Conservation (phyloP, 2,888 invertebrate genomes). For the Stenurella melanura region DNA sequence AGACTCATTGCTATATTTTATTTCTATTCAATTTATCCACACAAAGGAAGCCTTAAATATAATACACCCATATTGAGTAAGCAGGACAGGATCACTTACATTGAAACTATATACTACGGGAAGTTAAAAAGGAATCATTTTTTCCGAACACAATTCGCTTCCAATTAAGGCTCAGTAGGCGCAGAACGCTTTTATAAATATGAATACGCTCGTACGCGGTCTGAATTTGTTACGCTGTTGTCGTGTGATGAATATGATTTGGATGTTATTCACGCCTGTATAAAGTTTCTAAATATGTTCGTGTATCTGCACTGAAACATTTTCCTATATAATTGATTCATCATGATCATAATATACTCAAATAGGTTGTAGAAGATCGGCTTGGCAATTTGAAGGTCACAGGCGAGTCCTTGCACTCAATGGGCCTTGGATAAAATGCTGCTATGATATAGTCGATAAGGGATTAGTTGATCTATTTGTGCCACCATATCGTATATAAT, state of each 20-base stretch:
- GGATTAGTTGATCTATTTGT: no score
- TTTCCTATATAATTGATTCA: neutral
- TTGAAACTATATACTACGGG: slow-evolving; percentile 29
- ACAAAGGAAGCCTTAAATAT: slow-evolving; percentile 30
- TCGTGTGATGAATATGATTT: slow-evolving; percentile 5
- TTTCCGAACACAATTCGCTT: slow-evolving; percentile 28
- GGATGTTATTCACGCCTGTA: neutral
- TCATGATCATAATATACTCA: no score
- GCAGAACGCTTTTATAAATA: slow-evolving; percentile 21
- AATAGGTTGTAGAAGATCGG: neutral
- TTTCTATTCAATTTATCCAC: slow-evolving; percentile 33
- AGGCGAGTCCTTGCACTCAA: no score
- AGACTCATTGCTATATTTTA: slow-evolving; percentile 26
- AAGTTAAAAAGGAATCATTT: slow-evolving; percentile 19
- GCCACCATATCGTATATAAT: no score
- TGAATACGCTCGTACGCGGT: slow-evolving; percentile 9
- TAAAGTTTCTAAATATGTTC: neutral
- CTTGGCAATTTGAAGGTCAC: no score
- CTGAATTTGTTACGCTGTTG: neutral
- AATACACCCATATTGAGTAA: slow-evolving; percentile 29
- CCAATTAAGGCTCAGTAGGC: slow-evolving; percentile 32
- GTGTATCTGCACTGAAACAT: neutral
- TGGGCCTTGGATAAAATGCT: no score
- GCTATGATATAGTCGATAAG: no score
- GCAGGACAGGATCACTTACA: slow-evolving; percentile 20